Percentiles rank a stretch among this genome's conserved stretches.
These are phyloP conservation scores for Rhabdomys dilectus DNA, from an alignment of 2,113 vertebrate genomes.

Conservation along the genomic window DNA sequence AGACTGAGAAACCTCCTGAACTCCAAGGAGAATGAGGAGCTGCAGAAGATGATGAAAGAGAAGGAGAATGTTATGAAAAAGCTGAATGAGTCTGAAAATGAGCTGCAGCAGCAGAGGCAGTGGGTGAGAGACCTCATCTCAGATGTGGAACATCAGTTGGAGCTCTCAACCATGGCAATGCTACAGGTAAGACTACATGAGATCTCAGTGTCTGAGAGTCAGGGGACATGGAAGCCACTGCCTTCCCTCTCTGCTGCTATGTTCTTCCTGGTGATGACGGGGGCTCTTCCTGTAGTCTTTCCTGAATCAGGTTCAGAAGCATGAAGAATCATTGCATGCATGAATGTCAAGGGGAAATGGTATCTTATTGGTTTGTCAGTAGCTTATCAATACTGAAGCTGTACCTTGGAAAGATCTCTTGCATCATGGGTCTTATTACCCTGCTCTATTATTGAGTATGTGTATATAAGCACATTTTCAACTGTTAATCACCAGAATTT, in stretches of 20 bases:
- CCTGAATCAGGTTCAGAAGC: background rate
- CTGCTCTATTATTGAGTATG: background rate
- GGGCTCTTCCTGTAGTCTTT: background rate
- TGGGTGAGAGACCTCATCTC: constrained; percentile 35
- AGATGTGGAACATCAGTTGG: background rate
- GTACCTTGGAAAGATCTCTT: background rate
- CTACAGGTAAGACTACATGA: constrained; percentile 60
- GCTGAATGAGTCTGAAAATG: background rate
- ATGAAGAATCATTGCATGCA: background rate
- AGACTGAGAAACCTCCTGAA: constrained; percentile 22
- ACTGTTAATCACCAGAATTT: background rate
- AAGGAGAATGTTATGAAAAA: background rate
- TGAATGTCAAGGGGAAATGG: background rate
- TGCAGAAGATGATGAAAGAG: constrained; percentile 31
- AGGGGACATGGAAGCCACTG: background rate
- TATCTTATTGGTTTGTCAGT: background rate
- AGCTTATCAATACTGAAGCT: background rate
- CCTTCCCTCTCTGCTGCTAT: background rate
- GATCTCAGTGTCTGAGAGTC: background rate
- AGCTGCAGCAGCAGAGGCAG: background rate
- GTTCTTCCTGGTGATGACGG: background rate
- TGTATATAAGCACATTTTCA: background rate
- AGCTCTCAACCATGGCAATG: background rate
- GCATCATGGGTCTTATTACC: background rate
- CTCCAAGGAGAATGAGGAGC: constrained; percentile 7